These are phyloP conservation scores for Chrysolina americana DNA, from an alignment of 2,888 invertebrate species.

Conservation along the genomic window DNA sequence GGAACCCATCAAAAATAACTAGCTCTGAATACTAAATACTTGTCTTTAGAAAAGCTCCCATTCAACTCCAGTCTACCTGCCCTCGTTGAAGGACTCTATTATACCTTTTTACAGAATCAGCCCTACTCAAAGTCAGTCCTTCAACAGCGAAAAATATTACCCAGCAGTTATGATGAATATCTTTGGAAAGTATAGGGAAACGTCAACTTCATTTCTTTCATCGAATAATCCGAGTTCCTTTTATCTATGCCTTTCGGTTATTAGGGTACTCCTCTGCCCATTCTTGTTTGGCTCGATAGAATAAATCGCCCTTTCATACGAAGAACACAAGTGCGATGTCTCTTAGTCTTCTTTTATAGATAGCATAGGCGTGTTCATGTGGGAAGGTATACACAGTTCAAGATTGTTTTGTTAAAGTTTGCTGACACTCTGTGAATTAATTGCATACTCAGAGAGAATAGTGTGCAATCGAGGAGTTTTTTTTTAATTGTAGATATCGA, in stretches of 20 bases:
- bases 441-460: slow-evolving; percentile 7
- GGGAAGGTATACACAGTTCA: slow-evolving; percentile 39
- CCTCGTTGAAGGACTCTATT: slow-evolving; percentile 15
- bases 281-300: slow-evolving; percentile 1
- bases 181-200: neutral
- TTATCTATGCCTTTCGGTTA: slow-evolving; percentile 17
- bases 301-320: slow-evolving; percentile 18
- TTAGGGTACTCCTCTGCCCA: slow-evolving; percentile 9
- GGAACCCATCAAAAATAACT: slow-evolving; percentile 11
- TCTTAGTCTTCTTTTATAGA: slow-evolving; percentile 24
- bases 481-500: neutral
- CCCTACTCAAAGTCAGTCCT: slow-evolving; percentile 18
- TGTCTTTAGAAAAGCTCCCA: neutral
- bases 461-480: neutral
- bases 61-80: slow-evolving; percentile 2
- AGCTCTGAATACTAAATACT: slow-evolving; percentile 9
- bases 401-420: slow-evolving; percentile 46
- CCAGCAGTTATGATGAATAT: neutral
- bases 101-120: slow-evolving; percentile 2
- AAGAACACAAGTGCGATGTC: slow-evolving; percentile 16
- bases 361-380: slow-evolving; percentile 26
- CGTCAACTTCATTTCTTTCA: neutral
- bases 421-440: slow-evolving; percentile 44
- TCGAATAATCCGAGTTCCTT: neutral
- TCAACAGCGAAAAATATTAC: neutral